phyloP scores from a whole-genome alignment of 2,113 vertebrate genomes.

The Colinus virginianus region DNA sequence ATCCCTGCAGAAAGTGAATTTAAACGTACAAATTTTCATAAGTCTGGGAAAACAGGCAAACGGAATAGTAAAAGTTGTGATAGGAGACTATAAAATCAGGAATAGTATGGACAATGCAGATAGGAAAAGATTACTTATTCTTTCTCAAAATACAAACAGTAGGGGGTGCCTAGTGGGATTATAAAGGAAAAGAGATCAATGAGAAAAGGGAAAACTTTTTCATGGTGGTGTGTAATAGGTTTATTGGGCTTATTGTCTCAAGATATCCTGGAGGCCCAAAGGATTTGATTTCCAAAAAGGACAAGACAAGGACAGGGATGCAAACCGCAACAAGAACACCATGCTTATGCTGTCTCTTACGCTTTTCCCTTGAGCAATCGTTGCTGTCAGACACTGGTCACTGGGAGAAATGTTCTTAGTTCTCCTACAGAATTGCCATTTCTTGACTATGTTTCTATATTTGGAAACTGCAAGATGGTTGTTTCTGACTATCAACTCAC shows the following conservation, averaged over 20 bases:
- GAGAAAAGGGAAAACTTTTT: not conserved
- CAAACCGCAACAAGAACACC: not conserved
- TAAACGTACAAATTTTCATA: not conserved
- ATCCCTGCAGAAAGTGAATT: not conserved
- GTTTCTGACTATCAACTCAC: not conserved
- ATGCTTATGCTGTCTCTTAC: not conserved
- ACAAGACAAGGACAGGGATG: not conserved
- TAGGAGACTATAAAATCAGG: not conserved
- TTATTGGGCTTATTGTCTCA: not conserved
- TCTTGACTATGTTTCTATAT: not conserved
- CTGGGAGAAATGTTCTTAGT: not conserved
- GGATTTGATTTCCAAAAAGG: slow-evolving; percentile 4
- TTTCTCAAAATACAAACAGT: slow-evolving; percentile 56
- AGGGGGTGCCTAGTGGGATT: slow-evolving; percentile 21
- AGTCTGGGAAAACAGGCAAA: slow-evolving; percentile 20
- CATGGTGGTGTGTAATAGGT: not conserved
- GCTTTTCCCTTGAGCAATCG: not conserved
- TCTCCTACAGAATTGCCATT: accelerated
- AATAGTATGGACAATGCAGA: not conserved
- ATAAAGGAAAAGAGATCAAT: not conserved
- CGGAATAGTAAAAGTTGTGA: not conserved
- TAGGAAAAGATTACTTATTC: not conserved
- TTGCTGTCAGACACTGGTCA: not conserved
- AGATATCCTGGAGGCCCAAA: slow-evolving; percentile 12
- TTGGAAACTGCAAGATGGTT: not conserved